phyloP scores from a whole-genome alignment of 2,113 vertebrate genomes.

The Neomonachus schauinslandi region DNA sequence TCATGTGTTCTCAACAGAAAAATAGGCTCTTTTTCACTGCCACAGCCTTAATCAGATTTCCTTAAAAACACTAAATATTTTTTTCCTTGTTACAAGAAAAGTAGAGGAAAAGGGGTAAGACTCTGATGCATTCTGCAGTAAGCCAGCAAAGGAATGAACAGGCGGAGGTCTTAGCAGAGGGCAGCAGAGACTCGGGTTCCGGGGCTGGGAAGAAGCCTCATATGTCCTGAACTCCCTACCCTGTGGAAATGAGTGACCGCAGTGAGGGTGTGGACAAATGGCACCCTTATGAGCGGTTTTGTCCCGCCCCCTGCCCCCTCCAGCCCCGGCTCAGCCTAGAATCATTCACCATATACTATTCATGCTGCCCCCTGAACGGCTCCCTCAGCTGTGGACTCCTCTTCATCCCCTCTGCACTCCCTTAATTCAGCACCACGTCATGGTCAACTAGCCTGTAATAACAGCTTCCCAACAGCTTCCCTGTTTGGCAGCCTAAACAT shows the following conservation, averaged over 20 bases:
- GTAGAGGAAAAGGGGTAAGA: background rate
- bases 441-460: background rate
- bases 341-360: background rate
- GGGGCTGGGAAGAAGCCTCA: background rate
- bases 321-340: background rate
- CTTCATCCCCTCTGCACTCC: background rate
- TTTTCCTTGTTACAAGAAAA: background rate
- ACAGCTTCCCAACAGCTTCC: background rate
- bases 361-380: rapidly evolving
- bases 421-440: background rate
- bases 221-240: background rate
- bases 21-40: background rate
- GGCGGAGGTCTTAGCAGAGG: background rate
- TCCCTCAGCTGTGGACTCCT: background rate
- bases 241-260: background rate
- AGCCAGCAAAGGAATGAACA: background rate
- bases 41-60: background rate
- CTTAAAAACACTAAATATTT: background rate
- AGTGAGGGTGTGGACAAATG: background rate
- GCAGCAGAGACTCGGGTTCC: background rate
- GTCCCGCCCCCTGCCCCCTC: background rate
- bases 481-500: background rate
- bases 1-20: conserved; percentile 40
- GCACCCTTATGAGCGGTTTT: rapidly evolving
- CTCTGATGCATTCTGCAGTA: background rate